Evolutionary conservation across 1,140 invertebrate species (phyloP).

Genomic region (Melitaea cinxia): DNA sequence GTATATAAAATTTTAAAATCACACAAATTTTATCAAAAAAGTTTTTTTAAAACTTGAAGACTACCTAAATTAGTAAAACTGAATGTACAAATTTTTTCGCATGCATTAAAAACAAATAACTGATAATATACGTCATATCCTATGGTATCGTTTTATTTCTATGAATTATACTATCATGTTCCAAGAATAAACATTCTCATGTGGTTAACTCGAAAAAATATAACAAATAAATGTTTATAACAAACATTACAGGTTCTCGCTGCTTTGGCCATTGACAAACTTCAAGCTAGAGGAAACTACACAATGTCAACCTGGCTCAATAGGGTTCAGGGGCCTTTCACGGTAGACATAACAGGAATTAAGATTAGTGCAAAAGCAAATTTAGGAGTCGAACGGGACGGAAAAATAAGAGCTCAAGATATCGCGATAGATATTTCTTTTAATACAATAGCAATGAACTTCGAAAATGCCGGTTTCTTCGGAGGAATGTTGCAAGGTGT

Average conservation of each 20-base stretch:
- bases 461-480: conserved; percentile 90
- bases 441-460: conserved; percentile 89
- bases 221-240: too few species aligned
- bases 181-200: background rate
- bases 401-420: conserved; percentile 88
- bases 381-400: conserved; percentile 87
- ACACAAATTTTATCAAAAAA: too few species aligned
- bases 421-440: conserved; percentile 91
- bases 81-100: too few species aligned
- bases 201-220: too few species aligned
- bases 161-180: background rate
- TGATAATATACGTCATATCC: too few species aligned
- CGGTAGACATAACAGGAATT: conserved; percentile 87
- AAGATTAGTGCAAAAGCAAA: conserved; percentile 85
- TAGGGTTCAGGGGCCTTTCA: conserved; percentile 88
- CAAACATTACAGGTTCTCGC: conserved; percentile 85
- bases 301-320: conserved; percentile 87
- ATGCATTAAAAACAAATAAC: too few species aligned
- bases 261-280: conserved; percentile 85
- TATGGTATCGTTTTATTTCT: too few species aligned
- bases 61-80: too few species aligned
- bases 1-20: too few species aligned
- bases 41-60: too few species aligned
- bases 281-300: conserved; percentile 89
- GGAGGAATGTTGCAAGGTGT: conserved; percentile 89